These are phyloP conservation scores for Nerophis lumbriciformis DNA, from an alignment of 2,113 vertebrate genomes.

Conservation along the genomic window DNA sequence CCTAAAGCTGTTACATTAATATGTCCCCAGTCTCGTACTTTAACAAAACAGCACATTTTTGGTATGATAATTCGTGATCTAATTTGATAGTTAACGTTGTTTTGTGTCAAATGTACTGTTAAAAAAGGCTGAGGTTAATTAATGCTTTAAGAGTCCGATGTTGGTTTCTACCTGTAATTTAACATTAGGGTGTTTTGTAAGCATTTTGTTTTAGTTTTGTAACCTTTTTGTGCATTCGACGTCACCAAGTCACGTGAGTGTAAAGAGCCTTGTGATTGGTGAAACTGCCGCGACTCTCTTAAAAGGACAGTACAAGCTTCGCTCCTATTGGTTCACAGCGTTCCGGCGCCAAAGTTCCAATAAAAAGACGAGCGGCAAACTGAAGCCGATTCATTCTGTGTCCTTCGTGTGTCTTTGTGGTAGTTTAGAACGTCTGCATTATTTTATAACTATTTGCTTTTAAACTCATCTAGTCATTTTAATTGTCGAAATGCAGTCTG, in stretches of 20 bases:
- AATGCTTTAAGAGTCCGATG: no score
- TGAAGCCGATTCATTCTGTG: neutral
- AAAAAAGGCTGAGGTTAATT: no score
- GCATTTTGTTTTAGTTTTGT: no score
- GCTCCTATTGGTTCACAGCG: constrained; percentile 43
- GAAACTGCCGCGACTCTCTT: constrained; percentile 49
- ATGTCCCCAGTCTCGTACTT: no score
- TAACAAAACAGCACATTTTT: no score
- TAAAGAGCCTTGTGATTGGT: constrained; percentile 49
- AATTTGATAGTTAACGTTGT: no score
- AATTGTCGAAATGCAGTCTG: constrained; percentile 68
- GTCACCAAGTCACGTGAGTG: neutral
- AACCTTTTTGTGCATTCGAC: no score
- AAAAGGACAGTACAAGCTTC: constrained; percentile 21
- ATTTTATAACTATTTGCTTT: neutral
- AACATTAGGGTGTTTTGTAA: no score
- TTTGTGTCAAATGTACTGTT: no score
- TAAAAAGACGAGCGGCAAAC: constrained; percentile 31
- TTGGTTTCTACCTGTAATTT: no score
- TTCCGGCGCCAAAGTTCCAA: constrained; percentile 63
- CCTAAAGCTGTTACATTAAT: no score
- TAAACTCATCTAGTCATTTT: neutral
- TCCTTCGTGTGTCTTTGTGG: neutral
- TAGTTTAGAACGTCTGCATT: fast-evolving
- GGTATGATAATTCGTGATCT: no score